These are phyloP conservation scores for Ochropleura plecta DNA, from an alignment of 2,888 invertebrate species.

Conservation along the genomic window DNA sequence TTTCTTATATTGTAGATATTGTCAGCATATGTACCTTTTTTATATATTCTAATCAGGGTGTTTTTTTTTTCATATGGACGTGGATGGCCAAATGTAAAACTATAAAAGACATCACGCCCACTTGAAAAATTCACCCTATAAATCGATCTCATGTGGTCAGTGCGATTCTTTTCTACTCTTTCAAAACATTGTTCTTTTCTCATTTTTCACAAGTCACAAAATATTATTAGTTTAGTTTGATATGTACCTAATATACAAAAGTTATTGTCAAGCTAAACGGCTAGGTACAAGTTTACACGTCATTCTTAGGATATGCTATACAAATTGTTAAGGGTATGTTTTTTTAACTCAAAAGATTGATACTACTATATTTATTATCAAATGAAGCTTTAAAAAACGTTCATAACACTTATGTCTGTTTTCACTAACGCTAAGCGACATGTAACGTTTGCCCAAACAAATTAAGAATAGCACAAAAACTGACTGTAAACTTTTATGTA, in stretches of 20 bases:
- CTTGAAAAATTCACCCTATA: not conserved
- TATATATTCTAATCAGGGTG: not conserved
- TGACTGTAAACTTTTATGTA: not conserved
- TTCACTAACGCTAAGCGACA: not conserved
- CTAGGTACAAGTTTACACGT: conserved; percentile 19
- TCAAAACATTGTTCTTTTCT: not conserved
- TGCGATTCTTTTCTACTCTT: conserved; percentile 5
- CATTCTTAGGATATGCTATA: conserved; percentile 19
- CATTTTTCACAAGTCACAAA: conserved; percentile 1
- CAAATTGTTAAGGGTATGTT: conserved; percentile 20
- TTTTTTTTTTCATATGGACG: not conserved
- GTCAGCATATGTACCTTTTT: not conserved
- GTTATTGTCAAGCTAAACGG: conserved; percentile 46
- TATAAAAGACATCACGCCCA: not conserved
- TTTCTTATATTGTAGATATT: not conserved
- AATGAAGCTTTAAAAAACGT: not conserved
- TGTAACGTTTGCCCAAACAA: not conserved
- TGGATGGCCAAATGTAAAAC: too few species aligned
- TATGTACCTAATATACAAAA: conserved; percentile 23
- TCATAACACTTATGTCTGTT: not conserved
- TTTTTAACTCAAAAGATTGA: not conserved
- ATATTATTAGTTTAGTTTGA: not conserved
- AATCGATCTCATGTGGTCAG: not conserved
- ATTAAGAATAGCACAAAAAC: not conserved
- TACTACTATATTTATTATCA: not conserved